Evolutionary conservation across 2,797 vertebrate genomes (phyloP), one percentile per base, ranked within the genome.

Genomic region (Carcharodon carcharias): DNA sequence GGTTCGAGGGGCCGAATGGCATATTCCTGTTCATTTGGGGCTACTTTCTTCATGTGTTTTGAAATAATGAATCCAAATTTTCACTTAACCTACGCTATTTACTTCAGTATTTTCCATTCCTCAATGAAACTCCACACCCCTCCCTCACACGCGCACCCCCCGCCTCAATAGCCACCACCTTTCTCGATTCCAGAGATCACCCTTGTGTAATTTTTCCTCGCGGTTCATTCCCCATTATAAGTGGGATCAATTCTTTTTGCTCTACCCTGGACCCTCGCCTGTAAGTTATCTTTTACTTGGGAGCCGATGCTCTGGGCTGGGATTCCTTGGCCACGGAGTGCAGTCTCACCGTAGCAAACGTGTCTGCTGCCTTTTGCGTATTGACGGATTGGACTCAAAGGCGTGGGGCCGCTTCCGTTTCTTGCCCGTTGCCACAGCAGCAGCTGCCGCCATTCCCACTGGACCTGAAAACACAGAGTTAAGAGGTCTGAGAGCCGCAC

Each of bases 351-450:
- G 98, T 96, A 99, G 98, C 97, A 99, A 97, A 21, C 99, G 99
- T 0, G 99, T 99, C 98, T 99, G 99, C 97, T 99, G 99, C 97
- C 99, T 98, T 97, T 99, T 99, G 92, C 99, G 98, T 96, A 99
- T 99, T 1, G 99, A 99, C 0, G 99, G 99, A 97, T 99, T 99
- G 96, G 99, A 99, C 96, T 99, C 99, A 96, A 99, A 99, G 40
- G 99, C 98, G n/a, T 99, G 99, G 11, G 99, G 99, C 23, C 99
- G 98, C 97, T 99, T 99, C 96, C 99, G 97, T 97, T 99, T 99
- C 96, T 99, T 99, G 3, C 99, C 99, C 0, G 99, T 99, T 4
- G 99, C 99, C 96, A 99, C 99, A 0, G 99, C 99, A 85, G 99
- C 99, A 0, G 99, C 99, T 0, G 99, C 99, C 2, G 99, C 99